These are phyloP conservation scores for Corythucha ciliata DNA, from an alignment of 2,888 invertebrate genomes.

Conservation along the genomic window DNA sequence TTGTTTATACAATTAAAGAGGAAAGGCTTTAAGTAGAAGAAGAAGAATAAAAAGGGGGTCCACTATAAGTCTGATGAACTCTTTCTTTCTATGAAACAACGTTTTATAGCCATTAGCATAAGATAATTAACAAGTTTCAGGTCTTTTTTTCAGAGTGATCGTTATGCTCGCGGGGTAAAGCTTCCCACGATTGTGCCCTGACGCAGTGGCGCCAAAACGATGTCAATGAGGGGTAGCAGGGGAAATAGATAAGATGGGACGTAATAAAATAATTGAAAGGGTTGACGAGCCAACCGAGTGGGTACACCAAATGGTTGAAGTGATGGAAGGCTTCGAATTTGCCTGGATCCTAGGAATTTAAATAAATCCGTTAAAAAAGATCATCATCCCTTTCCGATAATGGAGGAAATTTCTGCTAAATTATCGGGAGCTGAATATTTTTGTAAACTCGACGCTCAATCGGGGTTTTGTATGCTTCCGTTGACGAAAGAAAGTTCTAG, in stretches of 20 bases:
- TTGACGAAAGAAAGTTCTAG: neutral
- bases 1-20: too few species aligned
- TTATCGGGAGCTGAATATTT: constrained; percentile 2
- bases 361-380: constrained; percentile 14
- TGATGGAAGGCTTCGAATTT: constrained; percentile 10
- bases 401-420: constrained; percentile 13
- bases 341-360: constrained; percentile 17
- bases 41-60: too few species aligned
- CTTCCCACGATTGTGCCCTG: too few species aligned
- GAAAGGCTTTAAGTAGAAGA: too few species aligned
- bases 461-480: constrained; percentile 18
- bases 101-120: too few species aligned
- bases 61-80: too few species aligned
- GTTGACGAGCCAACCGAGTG: constrained; percentile 6
- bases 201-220: too few species aligned
- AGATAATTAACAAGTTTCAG: too few species aligned
- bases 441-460: constrained; percentile 14
- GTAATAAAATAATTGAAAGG: neutral
- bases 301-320: constrained; percentile 12
- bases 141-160: too few species aligned
- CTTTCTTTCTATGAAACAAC: too few species aligned
- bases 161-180: too few species aligned
- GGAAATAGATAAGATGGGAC: constrained; percentile 10
- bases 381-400: constrained; percentile 13
- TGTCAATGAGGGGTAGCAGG: too few species aligned